Evolutionary conservation across 2,797 vertebrate genomes (phyloP).

Genomic region (Numenius phaeopus): DNA sequence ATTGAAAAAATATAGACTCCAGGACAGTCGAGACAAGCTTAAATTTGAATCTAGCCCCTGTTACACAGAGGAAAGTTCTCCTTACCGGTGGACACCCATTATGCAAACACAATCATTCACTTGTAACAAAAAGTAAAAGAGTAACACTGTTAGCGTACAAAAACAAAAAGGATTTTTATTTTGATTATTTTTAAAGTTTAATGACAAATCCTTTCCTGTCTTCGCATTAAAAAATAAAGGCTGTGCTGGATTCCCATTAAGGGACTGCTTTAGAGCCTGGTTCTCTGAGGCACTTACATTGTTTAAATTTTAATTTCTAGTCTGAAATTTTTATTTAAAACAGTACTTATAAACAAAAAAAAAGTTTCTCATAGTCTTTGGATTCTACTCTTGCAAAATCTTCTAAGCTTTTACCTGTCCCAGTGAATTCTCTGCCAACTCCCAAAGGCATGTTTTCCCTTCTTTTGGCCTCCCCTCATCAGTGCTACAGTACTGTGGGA

Average conservation of each 20-base stretch:
- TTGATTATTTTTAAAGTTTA: conserved; percentile 83
- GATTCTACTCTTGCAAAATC: neutral
- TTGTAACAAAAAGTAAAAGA: neutral
- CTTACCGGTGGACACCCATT: conserved; percentile 54
- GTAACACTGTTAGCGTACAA: conserved; percentile 53
- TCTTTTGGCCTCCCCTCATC: neutral
- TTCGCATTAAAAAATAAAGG: conserved; percentile 82
- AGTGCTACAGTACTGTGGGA: neutral
- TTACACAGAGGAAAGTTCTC: conserved; percentile 24
- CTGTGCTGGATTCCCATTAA: conserved; percentile 74
- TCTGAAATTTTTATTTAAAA: conserved; percentile 80
- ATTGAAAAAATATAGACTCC: conserved; percentile 54
- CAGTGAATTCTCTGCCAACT: conserved; percentile 2
- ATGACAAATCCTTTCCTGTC: conserved; percentile 79
- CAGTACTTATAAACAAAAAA: conserved; percentile 74
- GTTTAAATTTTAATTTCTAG: conserved; percentile 83
- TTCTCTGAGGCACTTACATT: conserved; percentile 79
- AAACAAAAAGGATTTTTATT: conserved; percentile 79
- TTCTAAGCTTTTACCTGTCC: conserved; percentile 53
- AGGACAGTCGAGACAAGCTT: conserved; percentile 53
- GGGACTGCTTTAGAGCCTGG: conserved; percentile 72
- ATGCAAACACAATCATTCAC: conserved; percentile 55
- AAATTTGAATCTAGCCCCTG: conserved; percentile 57
- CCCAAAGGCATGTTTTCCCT: neutral
- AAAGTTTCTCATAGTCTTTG: conserved; percentile 31